These are phyloP conservation scores for Microchirus variegatus DNA, from an alignment of 2,797 vertebrate genomes.

Conservation along the genomic window DNA sequence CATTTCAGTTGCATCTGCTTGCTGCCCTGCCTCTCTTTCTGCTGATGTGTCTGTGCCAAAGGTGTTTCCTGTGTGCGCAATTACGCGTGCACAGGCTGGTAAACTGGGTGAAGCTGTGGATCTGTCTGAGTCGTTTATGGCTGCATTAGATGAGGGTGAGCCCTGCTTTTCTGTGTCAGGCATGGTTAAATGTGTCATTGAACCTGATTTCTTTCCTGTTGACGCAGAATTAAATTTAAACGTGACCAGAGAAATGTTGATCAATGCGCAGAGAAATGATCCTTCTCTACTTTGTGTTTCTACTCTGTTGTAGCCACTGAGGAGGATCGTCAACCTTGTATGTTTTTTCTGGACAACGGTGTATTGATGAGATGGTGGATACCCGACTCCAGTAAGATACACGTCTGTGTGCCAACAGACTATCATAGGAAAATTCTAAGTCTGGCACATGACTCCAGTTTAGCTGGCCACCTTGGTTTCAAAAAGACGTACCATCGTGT, in stretches of 20 bases:
- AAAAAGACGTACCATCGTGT: neutral
- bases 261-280: neutral
- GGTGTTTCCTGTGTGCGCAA: neutral
- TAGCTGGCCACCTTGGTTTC: neutral
- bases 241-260: neutral
- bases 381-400: too few relatives aligned
- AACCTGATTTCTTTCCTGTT: fast-evolving
- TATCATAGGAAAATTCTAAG: neutral
- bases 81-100: neutral
- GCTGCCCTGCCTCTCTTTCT: too few relatives aligned
- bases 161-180: neutral
- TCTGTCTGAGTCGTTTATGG: neutral
- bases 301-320: neutral
- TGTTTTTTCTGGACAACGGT: neutral
- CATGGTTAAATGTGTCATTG: neutral
- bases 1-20: neutral
- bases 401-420: too few relatives aligned
- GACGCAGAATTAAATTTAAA: neutral
- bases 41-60: neutral
- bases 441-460: neutral
- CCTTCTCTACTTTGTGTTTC: neutral
- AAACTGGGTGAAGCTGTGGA: neutral
- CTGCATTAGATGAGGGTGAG: neutral
- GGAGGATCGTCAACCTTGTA: too few relatives aligned
- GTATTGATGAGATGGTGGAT: neutral